Evolutionary conservation across 2,888 invertebrate species (phyloP).

Genomic region (Agrypnus murinus): DNA sequence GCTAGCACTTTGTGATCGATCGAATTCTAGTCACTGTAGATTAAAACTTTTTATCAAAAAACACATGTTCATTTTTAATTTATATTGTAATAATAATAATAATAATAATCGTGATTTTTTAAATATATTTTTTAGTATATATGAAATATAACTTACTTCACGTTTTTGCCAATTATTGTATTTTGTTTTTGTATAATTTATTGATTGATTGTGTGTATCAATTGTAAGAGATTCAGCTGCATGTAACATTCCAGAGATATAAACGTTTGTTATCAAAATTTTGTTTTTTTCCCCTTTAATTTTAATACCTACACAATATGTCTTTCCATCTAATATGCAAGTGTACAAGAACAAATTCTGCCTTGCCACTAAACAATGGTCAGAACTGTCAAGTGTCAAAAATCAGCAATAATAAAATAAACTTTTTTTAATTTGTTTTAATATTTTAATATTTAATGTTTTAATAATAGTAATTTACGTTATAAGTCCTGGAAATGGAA

Average conservation of each 20-base stretch:
- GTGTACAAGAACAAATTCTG: too few relatives aligned
- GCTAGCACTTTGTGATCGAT: slow-evolving; percentile 65
- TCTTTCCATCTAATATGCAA: too few relatives aligned
- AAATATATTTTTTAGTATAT: slow-evolving; percentile 45
- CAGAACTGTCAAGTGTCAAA: too few relatives aligned
- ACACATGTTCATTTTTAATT: slow-evolving; percentile 40
- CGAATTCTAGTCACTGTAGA: slow-evolving; percentile 67
- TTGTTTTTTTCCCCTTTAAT: too few relatives aligned
- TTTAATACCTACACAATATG: too few relatives aligned
- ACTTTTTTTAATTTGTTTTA: too few relatives aligned
- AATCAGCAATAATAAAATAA: too few relatives aligned
- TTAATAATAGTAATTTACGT: too few relatives aligned
- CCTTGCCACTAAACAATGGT: too few relatives aligned
- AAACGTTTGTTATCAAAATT: slow-evolving; percentile 65
- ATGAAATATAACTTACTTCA: slow-evolving; percentile 38
- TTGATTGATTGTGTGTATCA: slow-evolving; percentile 56
- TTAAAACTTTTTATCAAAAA: slow-evolving; percentile 37
- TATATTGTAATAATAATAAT: slow-evolving; percentile 11
- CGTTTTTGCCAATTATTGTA: slow-evolving; percentile 44
- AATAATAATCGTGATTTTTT: slow-evolving; percentile 32
- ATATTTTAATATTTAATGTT: too few relatives aligned
- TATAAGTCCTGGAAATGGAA: too few relatives aligned
- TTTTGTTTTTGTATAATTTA: slow-evolving; percentile 50
- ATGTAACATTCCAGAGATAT: slow-evolving; percentile 70
- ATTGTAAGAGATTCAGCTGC: slow-evolving; percentile 56